Base-by-base conservation (phyloP, 2,888 invertebrate species). In the Agelastica alni region DNA sequence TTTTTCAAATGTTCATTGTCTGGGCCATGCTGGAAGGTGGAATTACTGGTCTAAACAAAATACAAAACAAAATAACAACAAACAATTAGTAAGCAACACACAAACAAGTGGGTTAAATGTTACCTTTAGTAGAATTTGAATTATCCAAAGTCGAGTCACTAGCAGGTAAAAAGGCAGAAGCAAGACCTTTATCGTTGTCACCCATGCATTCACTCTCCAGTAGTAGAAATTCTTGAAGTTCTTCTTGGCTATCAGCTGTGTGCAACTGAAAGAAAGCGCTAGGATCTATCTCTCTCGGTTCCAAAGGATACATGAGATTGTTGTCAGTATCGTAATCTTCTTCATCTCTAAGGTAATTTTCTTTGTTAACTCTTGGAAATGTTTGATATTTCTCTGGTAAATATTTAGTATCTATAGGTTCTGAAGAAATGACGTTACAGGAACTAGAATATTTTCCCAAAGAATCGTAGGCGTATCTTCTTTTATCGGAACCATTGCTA, bases 221-320 rank as follows among this genome's bases (percentile, higher is more conserved):
- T 43, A 84, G 70, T 49, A 85, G 73, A 70, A 85, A 84, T 68
- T 85, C 83, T 63, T 83, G 83, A 28, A 85, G 71, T 60, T 85
- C 83, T 62, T 85, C 83, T 62, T 82, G 81, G 65, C 83, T 83
- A 58, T 84, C 82, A 2, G 81, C 82, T 0, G 80, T 82, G 62
- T 84, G 83, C 10, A 84, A 69, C 67, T 84, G 83, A 51, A 79
- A 80, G 60, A 80, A 83, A 17, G 75, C 77, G 48, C 79, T 79
- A 2, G 82, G 78, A 63, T 84, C 83, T 43, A 84, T 74, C 70
- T 83, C 83, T 56, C 83, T 70, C 0, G 83, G 83, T 65, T 84
- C 83, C 41, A 83, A 65, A 1, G 82, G 82, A 67, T 80, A 83
- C 73, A 80, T 75, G 1, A 74, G 75, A 18, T 65, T 68, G 45